phyloP scores from a whole-genome alignment of 2,888 invertebrate genomes.

The Cantharis rufa region DNA sequence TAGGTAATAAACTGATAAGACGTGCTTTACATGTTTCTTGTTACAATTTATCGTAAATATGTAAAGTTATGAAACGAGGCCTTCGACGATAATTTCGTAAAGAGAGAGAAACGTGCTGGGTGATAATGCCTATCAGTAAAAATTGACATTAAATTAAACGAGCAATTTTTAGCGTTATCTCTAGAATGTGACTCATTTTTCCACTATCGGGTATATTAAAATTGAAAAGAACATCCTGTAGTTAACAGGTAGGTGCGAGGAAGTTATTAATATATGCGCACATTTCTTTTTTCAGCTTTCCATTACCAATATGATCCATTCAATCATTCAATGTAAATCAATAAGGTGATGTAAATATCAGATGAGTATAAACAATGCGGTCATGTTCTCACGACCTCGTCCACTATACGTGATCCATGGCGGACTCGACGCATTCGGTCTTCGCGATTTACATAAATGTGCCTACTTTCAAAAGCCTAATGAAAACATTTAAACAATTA shows the following conservation, averaged over 20 bases:
- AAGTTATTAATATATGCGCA: slow-evolving; percentile 12
- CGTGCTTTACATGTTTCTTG: slow-evolving; percentile 9
- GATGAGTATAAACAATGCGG: slow-evolving; percentile 33
- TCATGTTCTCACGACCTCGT: slow-evolving; percentile 35
- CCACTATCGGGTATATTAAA: not conserved
- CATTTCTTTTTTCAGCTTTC: slow-evolving; percentile 22
- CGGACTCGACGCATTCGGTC: slow-evolving; percentile 26
- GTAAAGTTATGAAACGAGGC: slow-evolving; percentile 26
- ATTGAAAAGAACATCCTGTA: slow-evolving; percentile 13
- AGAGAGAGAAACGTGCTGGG: slow-evolving; percentile 12
- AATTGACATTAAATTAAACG: slow-evolving; percentile 9
- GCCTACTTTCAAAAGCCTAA: slow-evolving; percentile 18
- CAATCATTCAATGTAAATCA: slow-evolving; percentile 34
- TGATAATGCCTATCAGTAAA: slow-evolving; percentile 12
- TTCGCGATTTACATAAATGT: slow-evolving; percentile 19
- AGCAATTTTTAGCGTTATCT: slow-evolving; percentile 13
- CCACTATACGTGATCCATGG: slow-evolving; percentile 29
- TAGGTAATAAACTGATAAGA: slow-evolving; percentile 9
- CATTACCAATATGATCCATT: slow-evolving; percentile 27
- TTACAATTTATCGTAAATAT: slow-evolving; percentile 23
- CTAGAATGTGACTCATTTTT: slow-evolving; percentile 6
- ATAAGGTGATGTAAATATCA: slow-evolving; percentile 32
- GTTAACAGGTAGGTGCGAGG: slow-evolving; percentile 16
- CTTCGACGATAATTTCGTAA: slow-evolving; percentile 15
- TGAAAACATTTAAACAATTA: not conserved